Evolutionary conservation across 2,888 invertebrate genomes (phyloP), one percentile per base, ranked within the genome.

Genomic region (Tenthredo amoena): DNA sequence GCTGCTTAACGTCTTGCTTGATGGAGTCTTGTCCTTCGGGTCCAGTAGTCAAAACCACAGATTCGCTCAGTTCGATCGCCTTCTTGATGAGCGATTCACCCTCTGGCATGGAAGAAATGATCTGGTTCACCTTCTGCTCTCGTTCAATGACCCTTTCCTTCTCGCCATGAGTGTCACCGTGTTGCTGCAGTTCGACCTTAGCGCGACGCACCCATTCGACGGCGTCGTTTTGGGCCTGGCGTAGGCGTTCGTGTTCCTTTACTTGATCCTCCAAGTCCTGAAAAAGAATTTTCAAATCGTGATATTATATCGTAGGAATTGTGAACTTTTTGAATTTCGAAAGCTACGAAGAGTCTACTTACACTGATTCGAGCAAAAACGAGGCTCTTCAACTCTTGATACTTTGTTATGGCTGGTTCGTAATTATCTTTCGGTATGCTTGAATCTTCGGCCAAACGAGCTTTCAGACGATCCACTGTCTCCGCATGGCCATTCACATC

Each of bases 121-220:
- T 96, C 88, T 96, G 96, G 83, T 95, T 95, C 40, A 98, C 95
- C 90, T 96, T 97, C 79, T 96, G 95, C 47, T 97, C 95, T 91
- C 98, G 97, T 89, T 96, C 96, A 85, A 96, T 95, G 0, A 97
- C 96, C 84, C 96, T 95, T 81, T 96, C 96, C 88, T 97, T 96
- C 91, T 98, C 98, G 3, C 98, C 98, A 91, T 98, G 98, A 0
- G 97, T 96, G 92, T 98, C 98, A 3, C 97, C 96, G 88, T 97
- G 97, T 89, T 97, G 96, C 91, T 98, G 98, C 43, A 98, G 96
- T 88, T 97, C 97, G n/a, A 97, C 95, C 90, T 97, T 96, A 21
- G 96, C 96, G 90, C 96, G 96, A 43, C 97, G 95, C 37, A 99
- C 95, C 97, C 98, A 98, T 89, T 99, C 98, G 85, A 96, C 96